Evolutionary conservation across 2,888 invertebrate genomes (phyloP).

Genomic region (Macrophya annulata): DNA sequence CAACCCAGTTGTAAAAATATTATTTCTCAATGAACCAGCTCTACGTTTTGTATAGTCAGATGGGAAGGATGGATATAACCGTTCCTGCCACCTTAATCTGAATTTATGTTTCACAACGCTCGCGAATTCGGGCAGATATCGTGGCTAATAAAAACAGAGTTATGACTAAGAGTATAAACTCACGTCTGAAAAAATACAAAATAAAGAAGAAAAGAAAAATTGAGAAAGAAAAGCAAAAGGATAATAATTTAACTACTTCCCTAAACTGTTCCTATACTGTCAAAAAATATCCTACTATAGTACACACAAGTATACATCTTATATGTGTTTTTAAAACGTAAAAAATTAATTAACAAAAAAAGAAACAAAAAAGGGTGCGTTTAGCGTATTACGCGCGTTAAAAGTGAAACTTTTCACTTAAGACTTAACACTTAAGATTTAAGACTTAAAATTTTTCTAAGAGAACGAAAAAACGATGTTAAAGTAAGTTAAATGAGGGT

Average conservation of each 20-base stretch:
- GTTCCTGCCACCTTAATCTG: constrained; percentile 50
- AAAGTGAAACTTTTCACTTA: too few relatives aligned
- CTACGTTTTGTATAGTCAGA: neutral
- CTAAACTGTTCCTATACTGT: neutral
- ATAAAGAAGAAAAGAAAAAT: neutral
- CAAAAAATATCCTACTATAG: neutral
- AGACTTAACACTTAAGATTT: too few relatives aligned
- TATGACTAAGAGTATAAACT: neutral
- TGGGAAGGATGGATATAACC: neutral
- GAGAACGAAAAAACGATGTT: neutral
- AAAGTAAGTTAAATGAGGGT: neutral
- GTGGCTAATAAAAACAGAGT: constrained; percentile 46
- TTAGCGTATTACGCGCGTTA: too few relatives aligned
- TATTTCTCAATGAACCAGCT: constrained; percentile 49
- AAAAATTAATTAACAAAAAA: too few relatives aligned
- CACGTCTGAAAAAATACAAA: neutral
- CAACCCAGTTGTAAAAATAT: constrained; percentile 46
- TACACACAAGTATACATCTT: too few relatives aligned
- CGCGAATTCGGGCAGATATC: constrained; percentile 41
- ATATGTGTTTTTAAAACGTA: too few relatives aligned
- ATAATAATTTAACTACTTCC: neutral
- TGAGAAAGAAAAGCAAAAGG: neutral
- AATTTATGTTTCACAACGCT: constrained; percentile 49
- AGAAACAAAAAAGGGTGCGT: too few relatives aligned
- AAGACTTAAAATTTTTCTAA: neutral